Percentiles rank a stretch among this genome's conserved stretches.
Conservation (phyloP, 2,888 invertebrate species). For the Choreutis nemorana region DNA sequence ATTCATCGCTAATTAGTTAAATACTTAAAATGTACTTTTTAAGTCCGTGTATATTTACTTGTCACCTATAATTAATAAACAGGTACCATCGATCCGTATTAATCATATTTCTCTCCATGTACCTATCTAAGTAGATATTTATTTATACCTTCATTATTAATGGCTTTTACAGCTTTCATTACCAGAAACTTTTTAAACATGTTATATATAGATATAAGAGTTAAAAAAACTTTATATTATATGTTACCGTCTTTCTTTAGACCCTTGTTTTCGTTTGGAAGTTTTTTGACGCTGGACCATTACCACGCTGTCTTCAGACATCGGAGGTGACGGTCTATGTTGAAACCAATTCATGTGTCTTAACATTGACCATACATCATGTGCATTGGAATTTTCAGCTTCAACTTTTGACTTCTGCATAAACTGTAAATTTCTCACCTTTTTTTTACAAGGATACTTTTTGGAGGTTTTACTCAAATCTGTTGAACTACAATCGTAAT, state of each 20-base stretch:
- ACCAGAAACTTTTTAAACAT: too few relatives aligned
- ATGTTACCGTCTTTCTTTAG: constrained; percentile 22
- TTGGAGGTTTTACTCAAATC: constrained; percentile 26
- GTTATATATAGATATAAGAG: too few relatives aligned
- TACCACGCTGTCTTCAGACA: constrained; percentile 30
- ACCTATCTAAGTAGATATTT: too few relatives aligned
- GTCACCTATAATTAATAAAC: too few relatives aligned
- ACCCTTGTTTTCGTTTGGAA: constrained; percentile 21
- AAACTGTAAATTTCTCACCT: constrained; percentile 11
- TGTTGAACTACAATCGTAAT: constrained; percentile 34
- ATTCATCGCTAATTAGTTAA: not conserved
- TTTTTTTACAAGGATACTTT: constrained; percentile 17
- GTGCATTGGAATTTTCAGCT: constrained; percentile 19
- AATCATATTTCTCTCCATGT: too few relatives aligned
- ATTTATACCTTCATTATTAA: too few relatives aligned
- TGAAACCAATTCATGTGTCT: constrained; percentile 44
- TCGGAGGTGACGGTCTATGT: constrained; percentile 35
- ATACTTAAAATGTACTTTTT: not conserved
- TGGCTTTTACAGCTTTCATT: too few relatives aligned
- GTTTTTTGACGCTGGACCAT: too few relatives aligned
- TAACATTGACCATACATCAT: constrained; percentile 46
- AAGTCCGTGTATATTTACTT: too few relatives aligned
- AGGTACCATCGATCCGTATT: too few relatives aligned
- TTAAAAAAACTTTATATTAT: constrained; percentile 29
- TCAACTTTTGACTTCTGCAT: too few relatives aligned